Conservation (phyloP, 2,797 vertebrate genomes). For the Avahi laniger region DNA sequence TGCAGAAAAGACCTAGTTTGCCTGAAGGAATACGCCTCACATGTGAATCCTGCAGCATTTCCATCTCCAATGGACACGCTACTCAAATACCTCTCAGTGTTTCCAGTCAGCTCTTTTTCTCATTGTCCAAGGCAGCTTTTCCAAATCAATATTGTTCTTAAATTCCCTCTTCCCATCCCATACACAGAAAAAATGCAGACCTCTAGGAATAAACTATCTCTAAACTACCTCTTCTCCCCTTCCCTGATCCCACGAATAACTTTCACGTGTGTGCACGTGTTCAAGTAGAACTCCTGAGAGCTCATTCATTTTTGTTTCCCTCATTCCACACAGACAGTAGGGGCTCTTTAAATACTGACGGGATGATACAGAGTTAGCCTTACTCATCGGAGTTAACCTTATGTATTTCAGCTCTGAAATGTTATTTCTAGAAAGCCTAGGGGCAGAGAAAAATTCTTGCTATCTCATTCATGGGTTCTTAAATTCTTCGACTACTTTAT, state of each 20-base stretch:
- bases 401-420: neutral
- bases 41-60: fast-evolving
- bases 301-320: neutral
- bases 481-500: neutral
- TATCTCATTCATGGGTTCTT: neutral
- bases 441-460: neutral
- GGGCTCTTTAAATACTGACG: neutral
- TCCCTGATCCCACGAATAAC: neutral
- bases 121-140: neutral
- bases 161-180: neutral
- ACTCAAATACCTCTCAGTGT: neutral
- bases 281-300: neutral
- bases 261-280: neutral
- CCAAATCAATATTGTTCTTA: neutral
- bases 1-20: neutral
- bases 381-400: neutral
- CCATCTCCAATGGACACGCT: neutral
- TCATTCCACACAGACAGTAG: neutral
- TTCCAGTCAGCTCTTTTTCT: neutral
- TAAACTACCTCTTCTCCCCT: neutral
- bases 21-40: neutral
- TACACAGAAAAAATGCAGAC: neutral
- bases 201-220: neutral
- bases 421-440: neutral
- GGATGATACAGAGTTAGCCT: neutral